Conservation (phyloP, 2,888 invertebrate species). For the Ochropleura plecta region DNA sequence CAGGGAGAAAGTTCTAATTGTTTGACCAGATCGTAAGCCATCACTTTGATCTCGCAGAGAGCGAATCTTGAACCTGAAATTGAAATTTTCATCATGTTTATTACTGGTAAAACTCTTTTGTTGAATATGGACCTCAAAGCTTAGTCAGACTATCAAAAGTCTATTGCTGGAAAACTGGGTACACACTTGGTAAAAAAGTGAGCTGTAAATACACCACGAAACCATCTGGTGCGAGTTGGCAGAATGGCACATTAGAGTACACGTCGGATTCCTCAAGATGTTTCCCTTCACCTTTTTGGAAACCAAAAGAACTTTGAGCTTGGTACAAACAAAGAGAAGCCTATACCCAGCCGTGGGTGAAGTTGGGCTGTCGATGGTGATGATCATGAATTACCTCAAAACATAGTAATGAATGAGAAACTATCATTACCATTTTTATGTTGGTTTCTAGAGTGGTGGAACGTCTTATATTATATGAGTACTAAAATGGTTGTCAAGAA, state of each 20-base stretch:
- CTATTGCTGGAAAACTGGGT: not conserved
- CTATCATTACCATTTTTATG: not conserved
- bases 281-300: not conserved
- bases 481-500: not conserved
- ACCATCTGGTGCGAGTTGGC: too few species aligned
- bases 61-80: constrained; percentile 77
- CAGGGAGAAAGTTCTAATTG: constrained; percentile 74
- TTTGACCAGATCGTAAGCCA: constrained; percentile 76
- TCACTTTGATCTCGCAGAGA: constrained; percentile 80
- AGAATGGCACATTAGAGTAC: not conserved
- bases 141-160: not conserved
- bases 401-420: not conserved
- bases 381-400: not conserved
- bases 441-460: not conserved
- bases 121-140: not conserved
- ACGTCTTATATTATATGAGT: not conserved
- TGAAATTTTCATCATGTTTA: not conserved
- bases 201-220: not conserved
- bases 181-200: not conserved
- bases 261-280: not conserved
- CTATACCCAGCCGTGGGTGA: too few species aligned
- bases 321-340: too few species aligned
- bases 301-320: not conserved
- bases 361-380: too few species aligned
- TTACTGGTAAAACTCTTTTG: not conserved